Evolutionary conservation across 1,140 invertebrate genomes (phyloP).

Genomic region (Drosophila takahashii): DNA sequence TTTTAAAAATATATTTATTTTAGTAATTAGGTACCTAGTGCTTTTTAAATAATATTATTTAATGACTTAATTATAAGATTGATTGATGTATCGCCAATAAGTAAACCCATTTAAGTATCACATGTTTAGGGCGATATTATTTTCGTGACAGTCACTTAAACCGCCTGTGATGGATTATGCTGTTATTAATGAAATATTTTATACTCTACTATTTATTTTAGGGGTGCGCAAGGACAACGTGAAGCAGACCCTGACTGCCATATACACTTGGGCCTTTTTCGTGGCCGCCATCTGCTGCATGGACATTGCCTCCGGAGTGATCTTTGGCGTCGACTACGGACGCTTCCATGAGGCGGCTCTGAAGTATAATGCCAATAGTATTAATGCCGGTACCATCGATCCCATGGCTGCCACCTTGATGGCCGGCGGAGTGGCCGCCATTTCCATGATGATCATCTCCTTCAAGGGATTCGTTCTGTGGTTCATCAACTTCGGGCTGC

Average conservation of each 20-base stretch:
- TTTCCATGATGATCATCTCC: conserved; percentile 81
- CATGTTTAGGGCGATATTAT: conserved; percentile 5
- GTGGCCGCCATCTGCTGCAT: conserved; percentile 66
- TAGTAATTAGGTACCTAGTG: not conserved
- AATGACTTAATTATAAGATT: conserved; percentile 17
- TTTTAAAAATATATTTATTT: not conserved
- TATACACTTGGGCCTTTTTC: conserved; percentile 70
- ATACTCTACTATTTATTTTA: conserved; percentile 21
- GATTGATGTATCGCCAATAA: conserved; percentile 28
- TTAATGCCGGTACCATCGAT: conserved; percentile 37
- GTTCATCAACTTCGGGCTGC: conserved; percentile 70
- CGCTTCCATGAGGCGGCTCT: conserved; percentile 52
- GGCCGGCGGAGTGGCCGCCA: conserved; percentile 60
- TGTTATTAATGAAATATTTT: not conserved
- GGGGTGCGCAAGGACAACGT: conserved; percentile 65
- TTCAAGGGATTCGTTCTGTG: conserved; percentile 81
- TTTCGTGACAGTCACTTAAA: not conserved
- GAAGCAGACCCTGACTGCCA: conserved; percentile 41
- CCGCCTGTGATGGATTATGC: conserved; percentile 5
- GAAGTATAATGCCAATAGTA: conserved; percentile 49
- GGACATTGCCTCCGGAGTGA: conserved; percentile 77
- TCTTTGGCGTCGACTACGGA: conserved; percentile 75
- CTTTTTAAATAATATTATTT: not conserved
- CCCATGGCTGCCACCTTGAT: conserved; percentile 56
- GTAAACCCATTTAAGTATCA: conserved; percentile 15